Evolutionary conservation across 2,113 vertebrate genomes (phyloP).

Genomic region (pig (Sus scrofa)): DNA sequence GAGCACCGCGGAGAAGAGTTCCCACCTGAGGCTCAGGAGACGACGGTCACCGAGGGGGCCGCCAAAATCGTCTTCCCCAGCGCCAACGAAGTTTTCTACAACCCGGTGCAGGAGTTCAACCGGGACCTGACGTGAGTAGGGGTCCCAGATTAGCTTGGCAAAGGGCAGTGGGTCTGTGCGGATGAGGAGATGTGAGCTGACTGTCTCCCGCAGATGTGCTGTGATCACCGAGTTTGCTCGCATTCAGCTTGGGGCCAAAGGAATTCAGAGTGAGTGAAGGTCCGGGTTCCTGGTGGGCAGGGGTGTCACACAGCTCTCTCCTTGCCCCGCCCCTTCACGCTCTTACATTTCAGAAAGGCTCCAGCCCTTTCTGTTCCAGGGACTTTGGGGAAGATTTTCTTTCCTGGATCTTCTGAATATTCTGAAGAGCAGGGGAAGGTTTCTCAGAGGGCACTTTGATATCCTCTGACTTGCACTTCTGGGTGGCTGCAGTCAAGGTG

Average conservation of each 20-base stretch:
- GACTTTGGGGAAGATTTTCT: background rate
- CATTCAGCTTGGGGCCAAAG: slow-evolving; percentile 89
- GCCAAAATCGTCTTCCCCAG: slow-evolving; percentile 92
- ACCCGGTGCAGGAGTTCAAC: slow-evolving; percentile 97
- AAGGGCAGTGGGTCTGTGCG: background rate
- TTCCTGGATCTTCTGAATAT: background rate
- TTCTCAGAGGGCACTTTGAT: background rate
- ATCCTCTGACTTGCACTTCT: slow-evolving; percentile 55
- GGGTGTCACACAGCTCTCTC: background rate
- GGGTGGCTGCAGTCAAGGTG: slow-evolving; percentile 86
- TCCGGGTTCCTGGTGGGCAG: background rate
- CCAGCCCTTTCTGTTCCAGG: background rate
- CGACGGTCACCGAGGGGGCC: slow-evolving; percentile 91
- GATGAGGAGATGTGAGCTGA: background rate
- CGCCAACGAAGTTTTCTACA: slow-evolving; percentile 96
- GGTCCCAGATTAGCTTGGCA: background rate
- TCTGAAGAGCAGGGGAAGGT: background rate
- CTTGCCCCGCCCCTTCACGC: background rate
- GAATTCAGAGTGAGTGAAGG: slow-evolving; percentile 87
- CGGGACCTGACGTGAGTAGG: slow-evolving; percentile 94
- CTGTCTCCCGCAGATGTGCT: slow-evolving; percentile 89
- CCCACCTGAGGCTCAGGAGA: slow-evolving; percentile 81
- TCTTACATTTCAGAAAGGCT: background rate
- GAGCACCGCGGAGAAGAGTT: background rate
- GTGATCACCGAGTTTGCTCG: slow-evolving; percentile 95